These are phyloP conservation scores for Nematopogon swammerdamellus DNA, from an alignment of 2,888 invertebrate species.

Conservation along the genomic window DNA sequence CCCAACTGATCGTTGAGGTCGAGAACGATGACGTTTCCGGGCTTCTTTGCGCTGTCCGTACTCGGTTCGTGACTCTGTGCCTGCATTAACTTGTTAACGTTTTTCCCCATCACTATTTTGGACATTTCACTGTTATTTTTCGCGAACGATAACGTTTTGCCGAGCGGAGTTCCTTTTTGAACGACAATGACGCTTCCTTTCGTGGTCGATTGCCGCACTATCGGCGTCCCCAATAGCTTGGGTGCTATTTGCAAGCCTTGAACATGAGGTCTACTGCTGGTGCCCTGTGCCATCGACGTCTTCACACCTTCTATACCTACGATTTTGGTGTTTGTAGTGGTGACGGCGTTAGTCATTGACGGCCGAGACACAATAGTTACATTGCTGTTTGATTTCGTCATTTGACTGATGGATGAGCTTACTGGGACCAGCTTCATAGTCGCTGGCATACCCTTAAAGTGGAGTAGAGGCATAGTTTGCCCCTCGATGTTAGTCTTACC, in stretches of 20 bases:
- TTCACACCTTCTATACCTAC: constrained; percentile 27
- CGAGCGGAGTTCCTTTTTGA: constrained; percentile 53
- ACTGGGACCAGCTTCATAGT: constrained; percentile 48
- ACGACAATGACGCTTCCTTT: constrained; percentile 61
- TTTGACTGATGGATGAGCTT: constrained; percentile 27
- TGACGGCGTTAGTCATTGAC: constrained; percentile 21
- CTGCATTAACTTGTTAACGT: constrained; percentile 43
- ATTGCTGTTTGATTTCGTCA: constrained; percentile 21
- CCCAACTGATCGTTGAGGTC: constrained; percentile 46
- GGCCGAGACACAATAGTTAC: constrained; percentile 36
- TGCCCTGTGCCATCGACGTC: constrained; percentile 45
- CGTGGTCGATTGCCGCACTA: constrained; percentile 37
- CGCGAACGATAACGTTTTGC: constrained; percentile 43
- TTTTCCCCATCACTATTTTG: constrained; percentile 52
- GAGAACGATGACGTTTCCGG: constrained; percentile 45
- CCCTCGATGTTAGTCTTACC: constrained; percentile 35
- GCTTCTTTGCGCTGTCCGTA: constrained; percentile 28
- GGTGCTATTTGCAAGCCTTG: constrained; percentile 8
- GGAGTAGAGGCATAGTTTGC: constrained; percentile 35
- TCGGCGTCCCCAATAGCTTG: constrained; percentile 23
- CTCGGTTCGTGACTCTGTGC: constrained; percentile 23
- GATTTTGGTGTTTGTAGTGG: constrained; percentile 26
- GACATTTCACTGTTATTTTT: constrained; percentile 48
- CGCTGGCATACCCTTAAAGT: constrained; percentile 43
- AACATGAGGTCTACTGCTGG: constrained; percentile 34